Evolutionary conservation across 2,797 vertebrate species (phyloP), one percentile per base, ranked within the genome.

Genomic region (Gymnothorax reevesii): DNA sequence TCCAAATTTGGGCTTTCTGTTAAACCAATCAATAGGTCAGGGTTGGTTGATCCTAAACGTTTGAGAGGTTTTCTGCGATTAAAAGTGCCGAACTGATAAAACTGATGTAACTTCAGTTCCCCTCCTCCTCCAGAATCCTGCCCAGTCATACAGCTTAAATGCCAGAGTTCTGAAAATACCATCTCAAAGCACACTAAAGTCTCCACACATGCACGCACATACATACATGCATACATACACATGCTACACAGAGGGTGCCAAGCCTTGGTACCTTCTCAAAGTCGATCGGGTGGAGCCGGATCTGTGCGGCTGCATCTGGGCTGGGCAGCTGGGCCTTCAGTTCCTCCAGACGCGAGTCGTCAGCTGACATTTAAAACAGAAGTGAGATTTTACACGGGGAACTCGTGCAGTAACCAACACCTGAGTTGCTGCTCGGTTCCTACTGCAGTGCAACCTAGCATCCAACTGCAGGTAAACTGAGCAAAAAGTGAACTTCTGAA

Each of bases 341-440:
- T 87, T 98, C 98, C 86, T 98, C 97, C 90, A 99, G 93, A 88
- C 97, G 97, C 73, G 95, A 96, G 90, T 98, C 98, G 94, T 99
- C 98, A 98, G 89, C 6, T 77, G 87, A 55, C 80, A 54, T 7
- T 17, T 15, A 75, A 49, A 15, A 27, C 4, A 77, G 4, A 42
- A 15, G 15, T 17, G 60, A 64, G 60, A 64, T 20, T 64, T 64
- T 20, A 15, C 7, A 59, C 13, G 7, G 57, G 9, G 13, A 0
- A 42, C 33, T 42, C 57, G 2, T 1, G 2, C 7, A 59, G 3
- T 15, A 20, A 17, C 57, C 57, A 59, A 64, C 60, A 6, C 17
- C 60, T 3, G 60, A 64, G 60, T 20, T 20, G 17, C 60, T 20
- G 60, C 22, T 59, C 9, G 13, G 9, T 59, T 59, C 57, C 57